Evolutionary conservation across 2,888 invertebrate genomes (phyloP).

Genomic region (Thymelicus acteon): DNA sequence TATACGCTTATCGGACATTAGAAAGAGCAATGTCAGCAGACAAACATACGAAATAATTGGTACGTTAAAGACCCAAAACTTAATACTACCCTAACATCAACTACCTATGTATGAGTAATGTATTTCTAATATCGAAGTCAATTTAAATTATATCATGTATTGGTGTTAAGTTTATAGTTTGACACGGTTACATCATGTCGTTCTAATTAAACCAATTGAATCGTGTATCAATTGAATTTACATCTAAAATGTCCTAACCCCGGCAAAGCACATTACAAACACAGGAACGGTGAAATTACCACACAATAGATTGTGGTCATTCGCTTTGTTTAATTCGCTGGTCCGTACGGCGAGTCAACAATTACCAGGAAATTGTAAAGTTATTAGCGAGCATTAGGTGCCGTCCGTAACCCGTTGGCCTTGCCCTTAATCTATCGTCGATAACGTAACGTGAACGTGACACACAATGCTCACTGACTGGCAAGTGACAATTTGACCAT

Average conservation of each 20-base stretch:
- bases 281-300: conserved; percentile 46
- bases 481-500: background rate
- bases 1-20: too few relatives aligned
- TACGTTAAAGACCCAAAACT: too few relatives aligned
- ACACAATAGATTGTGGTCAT: conserved; percentile 47
- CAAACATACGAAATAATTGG: too few relatives aligned
- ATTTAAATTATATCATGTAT: background rate
- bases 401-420: conserved; percentile 64
- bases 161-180: conserved; percentile 4
- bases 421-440: conserved; percentile 63
- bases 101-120: too few relatives aligned
- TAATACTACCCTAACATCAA: too few relatives aligned
- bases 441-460: conserved; percentile 44
- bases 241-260: conserved; percentile 17
- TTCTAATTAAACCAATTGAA: conserved; percentile 2
- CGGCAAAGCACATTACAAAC: conserved; percentile 20
- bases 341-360: conserved; percentile 45
- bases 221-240: conserved; percentile 5
- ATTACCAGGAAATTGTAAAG: conserved; percentile 58
- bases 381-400: conserved; percentile 51
- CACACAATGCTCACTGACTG: conserved; percentile 21
- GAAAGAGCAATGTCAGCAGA: too few relatives aligned
- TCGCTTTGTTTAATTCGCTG: conserved; percentile 45
- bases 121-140: too few relatives aligned
- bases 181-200: background rate